Evolutionary conservation across 2,888 invertebrate species (phyloP), one percentile per base, ranked within the genome.

Genomic region (Cepaea hortensis): DNA sequence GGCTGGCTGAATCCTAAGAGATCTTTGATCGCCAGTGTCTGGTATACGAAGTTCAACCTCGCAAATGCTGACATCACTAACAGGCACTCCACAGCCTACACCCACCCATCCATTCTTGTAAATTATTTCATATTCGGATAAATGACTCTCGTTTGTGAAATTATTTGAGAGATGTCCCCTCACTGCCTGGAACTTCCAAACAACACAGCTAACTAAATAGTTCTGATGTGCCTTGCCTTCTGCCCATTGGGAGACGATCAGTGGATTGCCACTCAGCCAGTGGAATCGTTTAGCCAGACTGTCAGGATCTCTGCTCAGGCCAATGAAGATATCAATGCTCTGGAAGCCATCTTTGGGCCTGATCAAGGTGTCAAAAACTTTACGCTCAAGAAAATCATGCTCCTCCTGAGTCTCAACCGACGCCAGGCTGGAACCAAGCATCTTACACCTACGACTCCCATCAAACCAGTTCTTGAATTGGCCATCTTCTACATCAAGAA

Each of bases 331-430:
- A 18, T 77, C 77, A 46, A 72, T 72, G 55, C 11, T 11, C 75
- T 75, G 75, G 46, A 13, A 13, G 6, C 7, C 20, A 62, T 50
- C 15, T 35, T n/a, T 5, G n/a, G 20, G 50, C 3, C 46, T 18
- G 65, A 7, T 18, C 20, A 77, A 13, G 3, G 18, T 7, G 11
- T 35, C 35, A 65, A 35, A 80, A 48, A 84, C 20, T 50, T 23
- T 68, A 15, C 7, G 7, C 48, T 50, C n/a, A 48, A 84, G n/a
- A 50, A 84, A 77, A 48, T 73, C 15, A 9, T 77, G 68, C 23
- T 84, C 77, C 20, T 68, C 84, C 65, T 77, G 9, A 6, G 77
- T 77, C 48, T 84, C 84, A 35, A 84, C 46, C 35, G 77, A 62
- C 4, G 55, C 84, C 68, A 84, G 65, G 0, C 77, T 18, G 5